Percentiles rank a stretch among this genome's conserved stretches.
Evolutionary conservation across 2,113 vertebrate species (phyloP).

Genomic region (Gobiocypris rarus): DNA sequence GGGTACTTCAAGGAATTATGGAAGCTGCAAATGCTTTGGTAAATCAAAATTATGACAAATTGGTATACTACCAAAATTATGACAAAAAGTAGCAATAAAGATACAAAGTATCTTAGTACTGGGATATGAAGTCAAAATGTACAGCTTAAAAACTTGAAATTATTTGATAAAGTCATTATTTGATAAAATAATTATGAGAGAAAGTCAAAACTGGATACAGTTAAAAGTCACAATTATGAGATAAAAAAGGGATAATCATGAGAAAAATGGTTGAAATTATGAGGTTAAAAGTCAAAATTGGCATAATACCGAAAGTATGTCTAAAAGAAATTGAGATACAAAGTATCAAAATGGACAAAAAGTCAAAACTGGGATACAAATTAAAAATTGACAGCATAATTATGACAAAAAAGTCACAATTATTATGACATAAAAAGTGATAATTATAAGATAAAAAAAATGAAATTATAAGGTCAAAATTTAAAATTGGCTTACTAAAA

Average conservation of each 20-base stretch:
- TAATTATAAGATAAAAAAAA: neutral
- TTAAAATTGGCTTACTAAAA: neutral
- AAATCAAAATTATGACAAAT: neutral
- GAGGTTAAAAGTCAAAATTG: too few relatives aligned
- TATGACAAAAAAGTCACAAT: neutral
- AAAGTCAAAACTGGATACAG: neutral
- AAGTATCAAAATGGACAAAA: neutral
- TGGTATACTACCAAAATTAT: neutral
- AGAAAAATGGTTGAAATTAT: neutral
- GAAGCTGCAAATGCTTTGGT: neutral
- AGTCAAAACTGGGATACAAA: neutral
- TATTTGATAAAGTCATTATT: too few relatives aligned
- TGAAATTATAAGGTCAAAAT: too few relatives aligned
- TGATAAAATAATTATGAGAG: neutral
- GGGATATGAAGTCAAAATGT: neutral
- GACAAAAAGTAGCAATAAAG: neutral
- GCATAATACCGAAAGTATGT: neutral
- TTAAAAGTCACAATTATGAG: neutral
- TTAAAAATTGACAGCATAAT: neutral
- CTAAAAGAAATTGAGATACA: neutral
- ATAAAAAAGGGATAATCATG: neutral
- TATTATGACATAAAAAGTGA: neutral
- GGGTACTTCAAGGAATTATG: neutral
- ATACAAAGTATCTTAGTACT: neutral
- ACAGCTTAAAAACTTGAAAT: neutral